These are phyloP conservation scores for Corvus cornix DNA, from an alignment of 2,113 vertebrate genomes.

Conservation along the genomic window DNA sequence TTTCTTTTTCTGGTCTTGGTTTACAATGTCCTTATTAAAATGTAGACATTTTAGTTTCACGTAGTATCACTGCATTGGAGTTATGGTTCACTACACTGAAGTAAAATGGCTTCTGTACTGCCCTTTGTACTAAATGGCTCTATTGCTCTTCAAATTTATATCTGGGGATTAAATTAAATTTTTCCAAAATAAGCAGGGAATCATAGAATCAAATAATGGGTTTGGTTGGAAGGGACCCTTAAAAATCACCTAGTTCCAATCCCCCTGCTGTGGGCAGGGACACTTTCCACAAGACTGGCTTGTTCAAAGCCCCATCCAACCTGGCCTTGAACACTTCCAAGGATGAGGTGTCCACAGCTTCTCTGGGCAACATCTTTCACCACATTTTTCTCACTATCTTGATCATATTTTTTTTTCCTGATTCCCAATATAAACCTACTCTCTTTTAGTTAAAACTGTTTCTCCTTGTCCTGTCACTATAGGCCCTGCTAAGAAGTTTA, in stretches of 20 bases:
- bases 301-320: neutral
- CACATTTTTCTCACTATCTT: neutral
- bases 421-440: neutral
- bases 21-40: neutral
- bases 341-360: neutral
- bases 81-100: neutral
- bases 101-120: neutral
- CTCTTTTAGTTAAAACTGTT: neutral
- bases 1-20: neutral
- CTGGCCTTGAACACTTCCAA: neutral
- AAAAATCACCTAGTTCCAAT: neutral
- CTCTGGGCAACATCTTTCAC: neutral
- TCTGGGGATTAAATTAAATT: neutral
- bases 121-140: neutral
- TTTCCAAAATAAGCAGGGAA: neutral
- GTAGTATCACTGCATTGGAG: neutral
- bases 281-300: neutral
- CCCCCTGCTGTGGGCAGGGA: fast-evolving
- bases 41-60: neutral
- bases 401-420: neutral
- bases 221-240: neutral
- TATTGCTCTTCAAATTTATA: neutral
- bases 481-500: neutral
- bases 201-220: neutral
- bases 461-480: neutral